Base-by-base conservation (phyloP, 2,888 invertebrate species). In the Dryobotodes eremita region DNA sequence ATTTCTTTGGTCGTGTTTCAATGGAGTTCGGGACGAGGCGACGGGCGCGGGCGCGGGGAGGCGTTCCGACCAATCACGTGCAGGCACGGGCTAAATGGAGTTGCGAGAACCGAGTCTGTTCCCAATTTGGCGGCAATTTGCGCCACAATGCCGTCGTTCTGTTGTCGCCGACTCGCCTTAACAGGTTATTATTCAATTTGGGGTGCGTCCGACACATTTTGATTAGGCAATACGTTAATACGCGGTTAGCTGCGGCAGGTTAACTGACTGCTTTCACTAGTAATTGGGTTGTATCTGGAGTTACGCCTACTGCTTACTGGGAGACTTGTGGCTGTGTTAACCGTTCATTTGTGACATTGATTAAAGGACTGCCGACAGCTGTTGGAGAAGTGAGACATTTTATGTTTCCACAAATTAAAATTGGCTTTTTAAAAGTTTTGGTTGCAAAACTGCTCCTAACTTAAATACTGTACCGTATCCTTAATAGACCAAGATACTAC, bases 61-160 rank as follows among this genome's bases (percentile, higher is more conserved):
- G 95, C 95, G 95, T 93, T 93, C 89, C 95, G 93, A 95, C 96
- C 96, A 96, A 96, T 97, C 96, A 94, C 93, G 93, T 93, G 95
- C 95, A 96, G 95, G 94, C 95, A 92, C 90, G 89, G 84, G 92
- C 92, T 94, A 94, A 96, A 95, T 95, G 92, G 95, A 95, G 93
- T 94, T 93, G 94, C 94, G 94, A 93, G 93, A 92, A 93, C 92
- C 92, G 92, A 91, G 92, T 93, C 94, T 94, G 95, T 92, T 94
- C 94, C 91, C 96, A 96, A 96, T 96, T 96, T 96, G 95, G 93
- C 93, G 93, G 94, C 95, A 96, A 96, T 96, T 96, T 96, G 93
- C 91, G 92, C 92, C 91, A 96, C 96, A 96, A 96, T 94, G 95
- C 90, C 92, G 92, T 90, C 94, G 91, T 92, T 89, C 89, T 85